Evolutionary conservation across 2,888 invertebrate genomes (phyloP), one percentile per base, ranked within the genome.

Genomic region (Baronia brevicornis): DNA sequence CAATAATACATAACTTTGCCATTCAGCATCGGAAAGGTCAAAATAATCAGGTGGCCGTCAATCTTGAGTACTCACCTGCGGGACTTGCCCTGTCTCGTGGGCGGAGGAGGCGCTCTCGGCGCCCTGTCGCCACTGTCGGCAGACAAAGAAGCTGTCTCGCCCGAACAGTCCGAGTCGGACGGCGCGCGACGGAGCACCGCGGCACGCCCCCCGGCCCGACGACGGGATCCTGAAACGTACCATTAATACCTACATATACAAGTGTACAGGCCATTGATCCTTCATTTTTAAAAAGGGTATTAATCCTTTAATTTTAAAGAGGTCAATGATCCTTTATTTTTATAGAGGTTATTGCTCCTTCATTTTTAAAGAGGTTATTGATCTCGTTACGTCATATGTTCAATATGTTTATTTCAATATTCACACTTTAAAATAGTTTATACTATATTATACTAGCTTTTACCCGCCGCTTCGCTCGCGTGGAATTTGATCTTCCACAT

Each of bases 121-220:
- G 65, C 70, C 6, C 79, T 60, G 43, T 84, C 84, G 0, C 75
- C 84, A 51, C 82, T 84, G 51, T 85, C 85, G 0, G 82, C 82
- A 0, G 85, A 85, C 41, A 84, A 60, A 5, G 84, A 84, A 1
- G 82, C 84, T 0, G 85, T 85, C 56, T 84, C 85, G 0, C 71
- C 84, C 1, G 82, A 82, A 53, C 84, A 84, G 60, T 84, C 85
- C 0, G 84, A 84, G 56, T 85, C 85, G 0, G 85, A 85, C 0
- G 82, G 82, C 8, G 74, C 79, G 18, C 79, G 52, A 1, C 78
- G 78, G 28, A 71, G 58, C 41, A 46, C 84, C 40, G 70, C 71
- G 48, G 68, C 79, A 37, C 65, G 68, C 47, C 62, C 88, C 49
- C 56, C 84, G 55, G 61, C 86, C 51, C 54, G 87, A 59, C 60